Conservation (phyloP, 2,888 invertebrate species). For the Apamea anceps region DNA sequence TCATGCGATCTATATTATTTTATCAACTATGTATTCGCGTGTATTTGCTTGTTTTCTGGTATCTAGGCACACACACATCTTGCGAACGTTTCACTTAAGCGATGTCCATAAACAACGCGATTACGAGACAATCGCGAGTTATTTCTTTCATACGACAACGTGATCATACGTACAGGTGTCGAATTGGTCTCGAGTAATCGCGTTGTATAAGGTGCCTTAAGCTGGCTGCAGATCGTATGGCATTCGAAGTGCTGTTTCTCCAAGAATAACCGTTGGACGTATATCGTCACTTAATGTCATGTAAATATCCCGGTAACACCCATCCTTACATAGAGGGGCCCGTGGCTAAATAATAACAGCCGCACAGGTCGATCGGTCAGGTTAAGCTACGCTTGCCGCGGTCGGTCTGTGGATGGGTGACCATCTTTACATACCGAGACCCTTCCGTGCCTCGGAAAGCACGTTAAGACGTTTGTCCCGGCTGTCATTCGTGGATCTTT, state of each 20-base stretch:
- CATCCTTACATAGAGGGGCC: not conserved
- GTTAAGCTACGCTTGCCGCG: no score
- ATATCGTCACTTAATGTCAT: constrained; percentile 17
- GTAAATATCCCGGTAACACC: constrained; percentile 31
- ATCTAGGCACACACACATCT: constrained; percentile 13
- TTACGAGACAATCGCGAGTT: no score
- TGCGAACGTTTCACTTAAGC: not conserved
- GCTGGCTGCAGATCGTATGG: not conserved
- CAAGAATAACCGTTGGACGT: not conserved
- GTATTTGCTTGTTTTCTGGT: constrained; percentile 8
- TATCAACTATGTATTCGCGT: not conserved
- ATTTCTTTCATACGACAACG: no score
- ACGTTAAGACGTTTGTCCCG: no score
- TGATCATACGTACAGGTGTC: not conserved
- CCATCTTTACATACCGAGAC: no score
- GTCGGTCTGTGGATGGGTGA: no score
- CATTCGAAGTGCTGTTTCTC: not conserved
- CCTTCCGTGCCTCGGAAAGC: no score
- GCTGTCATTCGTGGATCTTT: no score
- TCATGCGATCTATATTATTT: not conserved
- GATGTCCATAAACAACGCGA: not conserved
- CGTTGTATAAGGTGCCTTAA: not conserved
- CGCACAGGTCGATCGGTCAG: no score
- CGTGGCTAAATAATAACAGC: no score
- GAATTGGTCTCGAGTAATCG: not conserved